Evolutionary conservation across 2,797 vertebrate species (phyloP).

Genomic region (Aphelocoma californica): DNA sequence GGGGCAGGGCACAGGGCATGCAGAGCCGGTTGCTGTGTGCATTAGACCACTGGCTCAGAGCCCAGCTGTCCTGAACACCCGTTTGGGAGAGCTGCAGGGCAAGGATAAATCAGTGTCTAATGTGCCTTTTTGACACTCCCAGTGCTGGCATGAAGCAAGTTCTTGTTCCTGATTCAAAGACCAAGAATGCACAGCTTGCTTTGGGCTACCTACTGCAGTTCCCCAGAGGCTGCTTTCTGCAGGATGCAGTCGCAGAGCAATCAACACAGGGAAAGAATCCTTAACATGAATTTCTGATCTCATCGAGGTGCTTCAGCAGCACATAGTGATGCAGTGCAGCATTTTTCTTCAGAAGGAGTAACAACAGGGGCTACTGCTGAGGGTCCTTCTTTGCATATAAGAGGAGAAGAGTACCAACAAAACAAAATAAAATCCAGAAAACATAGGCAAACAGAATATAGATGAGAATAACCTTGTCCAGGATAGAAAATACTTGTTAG

Average conservation of each 20-base stretch:
- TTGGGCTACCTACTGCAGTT: not conserved
- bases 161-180: not conserved
- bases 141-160: not conserved
- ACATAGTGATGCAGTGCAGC: slow-evolving; percentile 9
- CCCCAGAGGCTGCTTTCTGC: not conserved
- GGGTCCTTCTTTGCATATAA: not conserved
- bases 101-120: not conserved
- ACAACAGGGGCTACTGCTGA: not conserved
- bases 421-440: not conserved
- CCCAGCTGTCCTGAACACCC: not conserved
- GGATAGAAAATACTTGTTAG: slow-evolving; percentile 16
- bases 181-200: rapidly evolving
- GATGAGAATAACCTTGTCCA: slow-evolving; percentile 26
- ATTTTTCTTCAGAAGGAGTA: not conserved
- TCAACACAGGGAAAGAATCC: not conserved
- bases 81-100: not conserved
- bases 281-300: not conserved
- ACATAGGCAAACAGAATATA: not conserved
- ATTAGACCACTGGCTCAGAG: not conserved
- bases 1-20: not conserved
- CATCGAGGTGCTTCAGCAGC: not conserved
- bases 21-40: not conserved
- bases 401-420: not conserved
- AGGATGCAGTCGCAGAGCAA: rapidly evolving
- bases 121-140: not conserved